phyloP scores from a whole-genome alignment of 1,140 invertebrate species.

The Lasioglossum albipes region DNA sequence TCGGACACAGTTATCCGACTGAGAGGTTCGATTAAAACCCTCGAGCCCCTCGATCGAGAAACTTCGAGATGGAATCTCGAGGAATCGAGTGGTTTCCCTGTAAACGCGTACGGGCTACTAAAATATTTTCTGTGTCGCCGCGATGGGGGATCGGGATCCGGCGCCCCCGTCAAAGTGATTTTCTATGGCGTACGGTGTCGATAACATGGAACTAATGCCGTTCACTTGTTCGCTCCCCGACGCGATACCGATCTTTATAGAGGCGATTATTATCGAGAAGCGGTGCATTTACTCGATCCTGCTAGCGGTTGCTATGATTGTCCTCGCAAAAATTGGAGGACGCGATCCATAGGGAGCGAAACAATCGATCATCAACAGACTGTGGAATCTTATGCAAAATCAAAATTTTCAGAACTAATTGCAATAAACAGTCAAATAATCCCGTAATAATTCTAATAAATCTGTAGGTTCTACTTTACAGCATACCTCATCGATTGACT shows the following conservation, averaged over 20 bases:
- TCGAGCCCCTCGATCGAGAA: slow-evolving; percentile 2
- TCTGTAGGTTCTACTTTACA: too few relatives aligned
- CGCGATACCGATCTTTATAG: slow-evolving; percentile 71
- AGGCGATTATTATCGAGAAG: slow-evolving; percentile 44
- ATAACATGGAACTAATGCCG: slow-evolving; percentile 74
- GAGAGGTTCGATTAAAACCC: background rate
- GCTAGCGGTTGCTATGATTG: slow-evolving; percentile 23
- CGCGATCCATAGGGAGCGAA: too few relatives aligned
- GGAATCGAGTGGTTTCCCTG: slow-evolving; percentile 18
- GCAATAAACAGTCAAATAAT: too few relatives aligned
- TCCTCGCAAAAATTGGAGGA: background rate
- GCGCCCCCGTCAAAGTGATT: slow-evolving; percentile 70
- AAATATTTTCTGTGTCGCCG: slow-evolving; percentile 72
- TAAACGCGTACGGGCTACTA: slow-evolving; percentile 57
- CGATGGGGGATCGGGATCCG: slow-evolving; percentile 54
- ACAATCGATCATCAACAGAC: too few relatives aligned
- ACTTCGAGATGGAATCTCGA: slow-evolving; percentile 13
- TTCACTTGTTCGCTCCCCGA: slow-evolving; percentile 72
- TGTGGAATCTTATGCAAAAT: too few relatives aligned
- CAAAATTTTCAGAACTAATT: too few relatives aligned
- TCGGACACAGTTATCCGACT: background rate
- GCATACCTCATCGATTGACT: too few relatives aligned
- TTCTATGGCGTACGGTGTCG: slow-evolving; percentile 66
- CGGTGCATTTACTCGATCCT: slow-evolving; percentile 30
- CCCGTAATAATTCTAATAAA: too few relatives aligned